Evolutionary conservation across 2,888 invertebrate genomes (phyloP), one percentile per base, ranked within the genome.

Genomic region (Junonia oenone): DNA sequence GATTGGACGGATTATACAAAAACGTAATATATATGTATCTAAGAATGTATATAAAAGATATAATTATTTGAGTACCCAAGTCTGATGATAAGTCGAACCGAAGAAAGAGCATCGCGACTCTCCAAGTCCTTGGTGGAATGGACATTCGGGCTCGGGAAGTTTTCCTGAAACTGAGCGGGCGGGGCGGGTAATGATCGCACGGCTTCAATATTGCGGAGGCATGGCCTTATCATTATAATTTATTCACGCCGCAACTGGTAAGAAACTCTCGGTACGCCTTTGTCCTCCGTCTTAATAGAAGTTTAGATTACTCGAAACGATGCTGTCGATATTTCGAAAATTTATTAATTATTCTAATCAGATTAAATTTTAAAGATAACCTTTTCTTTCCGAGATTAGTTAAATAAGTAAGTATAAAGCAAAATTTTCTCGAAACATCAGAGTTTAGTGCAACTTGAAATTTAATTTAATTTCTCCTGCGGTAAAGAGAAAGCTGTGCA

Each of bases 211-310:
- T 82, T 81, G 80, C 82, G 79, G 78, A 78, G 81, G 77, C 79
- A 78, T 72, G 73, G 76, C 76, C 82, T 84, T 85, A 84, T 84
- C 84, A 78, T 84, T 83, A 86, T 88, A 85, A 88, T 86, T 89
- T 87, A 88, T 89, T 88, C 86, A 87, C 73, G 74, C 75, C 73
- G 73, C 69, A 79, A 74, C 77, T 73, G 73, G 73, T 69, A 69
- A 69, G 71, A 67, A 71, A 68, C 65, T 43, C 55, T 51, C 50
- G 35, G 55, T 43, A 47, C 40, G 43, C 38, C 50, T 56, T 59
- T 51, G 56, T 55, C 50, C 40, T 55, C 40, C n/a, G 33, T 37
- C 45, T 50, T 31, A 53, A 55, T 50, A 55, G 37, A 53, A 48
- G 38, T 55, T 45, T 29, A 22, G 37, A 50, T 54, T 53, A 53